Evolutionary conservation across 2,797 vertebrate genomes (phyloP).

Genomic region (Furcifer pardalis): DNA sequence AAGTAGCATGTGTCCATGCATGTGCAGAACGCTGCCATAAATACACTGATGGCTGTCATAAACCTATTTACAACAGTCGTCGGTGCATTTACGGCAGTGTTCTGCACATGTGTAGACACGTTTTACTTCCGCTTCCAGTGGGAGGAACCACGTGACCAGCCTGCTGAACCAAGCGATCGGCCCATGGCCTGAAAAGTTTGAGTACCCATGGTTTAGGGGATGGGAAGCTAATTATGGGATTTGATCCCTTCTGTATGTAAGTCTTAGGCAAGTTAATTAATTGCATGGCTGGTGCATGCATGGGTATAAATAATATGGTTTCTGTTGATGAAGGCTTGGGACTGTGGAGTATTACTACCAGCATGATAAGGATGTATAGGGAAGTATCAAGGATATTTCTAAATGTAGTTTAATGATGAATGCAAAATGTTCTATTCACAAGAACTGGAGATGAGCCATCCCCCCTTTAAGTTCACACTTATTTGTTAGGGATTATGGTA

Average conservation of each 20-base stretch:
- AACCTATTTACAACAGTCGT: too few relatives aligned
- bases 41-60: too few relatives aligned
- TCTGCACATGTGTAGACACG: too few relatives aligned
- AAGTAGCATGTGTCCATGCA: too few relatives aligned
- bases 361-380: slow-evolving; percentile 34
- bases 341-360: slow-evolving; percentile 36
- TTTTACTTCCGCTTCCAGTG: too few relatives aligned
- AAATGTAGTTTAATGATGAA: slow-evolving; percentile 42
- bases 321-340: slow-evolving; percentile 39
- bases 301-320: slow-evolving; percentile 40
- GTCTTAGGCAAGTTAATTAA: background rate
- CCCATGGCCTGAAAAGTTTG: too few relatives aligned
- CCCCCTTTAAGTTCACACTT: slow-evolving; percentile 53
- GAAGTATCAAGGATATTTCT: slow-evolving; percentile 44
- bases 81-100: too few relatives aligned
- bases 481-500: slow-evolving; percentile 46
- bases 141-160: too few relatives aligned
- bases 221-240: background rate
- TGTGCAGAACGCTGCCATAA: too few relatives aligned
- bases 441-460: slow-evolving; percentile 17
- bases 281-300: slow-evolving; percentile 26
- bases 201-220: background rate
- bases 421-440: slow-evolving; percentile 54
- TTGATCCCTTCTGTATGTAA: background rate
- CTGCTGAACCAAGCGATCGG: too few relatives aligned